phyloP scores from a whole-genome alignment of 1,140 invertebrate species.

The Cydia amplana region DNA sequence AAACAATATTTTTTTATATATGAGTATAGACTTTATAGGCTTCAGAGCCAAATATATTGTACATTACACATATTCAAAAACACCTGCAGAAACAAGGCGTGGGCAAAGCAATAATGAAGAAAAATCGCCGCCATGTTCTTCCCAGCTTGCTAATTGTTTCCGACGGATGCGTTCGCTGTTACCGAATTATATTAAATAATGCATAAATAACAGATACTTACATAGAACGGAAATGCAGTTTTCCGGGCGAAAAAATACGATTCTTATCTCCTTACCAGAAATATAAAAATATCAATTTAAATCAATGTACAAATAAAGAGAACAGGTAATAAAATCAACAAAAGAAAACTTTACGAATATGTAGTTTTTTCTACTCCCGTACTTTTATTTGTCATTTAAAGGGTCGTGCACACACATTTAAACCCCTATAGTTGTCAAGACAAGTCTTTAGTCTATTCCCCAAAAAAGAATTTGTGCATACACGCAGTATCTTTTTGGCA shows the following conservation, averaged over 20 bases:
- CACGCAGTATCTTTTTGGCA: too few species aligned
- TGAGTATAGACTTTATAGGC: too few species aligned
- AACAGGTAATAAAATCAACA: too few species aligned
- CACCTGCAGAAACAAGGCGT: conserved; percentile 48
- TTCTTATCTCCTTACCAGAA: background rate
- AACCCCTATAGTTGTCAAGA: too few species aligned
- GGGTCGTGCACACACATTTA: too few species aligned
- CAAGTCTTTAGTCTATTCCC: too few species aligned
- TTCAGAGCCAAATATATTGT: too few species aligned
- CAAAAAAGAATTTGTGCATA: too few species aligned
- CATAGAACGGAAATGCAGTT: conserved; percentile 7
- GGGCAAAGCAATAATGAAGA: conserved; percentile 27
- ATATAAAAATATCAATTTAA: background rate
- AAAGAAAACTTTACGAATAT: too few species aligned
- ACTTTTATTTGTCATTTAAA: too few species aligned
- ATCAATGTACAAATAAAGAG: background rate
- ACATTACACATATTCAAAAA: background rate
- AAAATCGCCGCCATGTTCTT: conserved; percentile 46
- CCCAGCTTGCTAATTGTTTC: conserved; percentile 70
- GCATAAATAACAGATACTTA: background rate
- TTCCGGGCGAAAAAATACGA: background rate
- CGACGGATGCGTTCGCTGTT: conserved; percentile 33
- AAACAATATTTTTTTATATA: too few species aligned
- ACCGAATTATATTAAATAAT: conserved; percentile 1
- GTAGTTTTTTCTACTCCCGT: too few species aligned